Conservation (phyloP, 2,113 vertebrate genomes). For the Neolamprologus variostigma region DNA sequence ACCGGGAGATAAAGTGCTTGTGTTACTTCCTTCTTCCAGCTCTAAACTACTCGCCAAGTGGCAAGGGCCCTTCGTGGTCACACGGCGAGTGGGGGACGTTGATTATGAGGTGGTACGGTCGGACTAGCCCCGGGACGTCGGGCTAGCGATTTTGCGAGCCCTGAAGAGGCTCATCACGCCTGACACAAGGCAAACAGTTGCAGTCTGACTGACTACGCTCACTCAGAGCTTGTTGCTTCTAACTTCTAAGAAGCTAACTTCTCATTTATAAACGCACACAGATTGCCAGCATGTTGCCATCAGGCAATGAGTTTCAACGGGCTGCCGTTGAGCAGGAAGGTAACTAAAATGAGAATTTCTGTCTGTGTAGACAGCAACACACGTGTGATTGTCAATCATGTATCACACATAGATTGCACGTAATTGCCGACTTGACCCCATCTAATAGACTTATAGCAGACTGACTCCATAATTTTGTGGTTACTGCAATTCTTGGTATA, state of each 20-base stretch:
- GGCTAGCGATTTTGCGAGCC: background rate
- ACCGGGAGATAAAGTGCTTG: too few relatives aligned
- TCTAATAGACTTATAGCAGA: background rate
- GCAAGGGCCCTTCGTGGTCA: too few relatives aligned
- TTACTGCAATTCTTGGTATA: background rate
- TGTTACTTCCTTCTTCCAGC: too few relatives aligned
- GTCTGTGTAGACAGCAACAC: background rate
- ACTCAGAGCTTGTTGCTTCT: background rate
- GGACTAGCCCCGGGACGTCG: background rate
- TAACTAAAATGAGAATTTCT: background rate
- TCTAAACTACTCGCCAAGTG: too few relatives aligned
- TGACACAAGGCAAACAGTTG: background rate
- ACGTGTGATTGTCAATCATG: background rate
- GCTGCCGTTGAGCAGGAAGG: background rate
- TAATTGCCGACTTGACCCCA: background rate
- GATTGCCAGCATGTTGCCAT: background rate
- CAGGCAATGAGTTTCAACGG: background rate
- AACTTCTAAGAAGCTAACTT: background rate
- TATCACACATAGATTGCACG: background rate
- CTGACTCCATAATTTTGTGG: background rate
- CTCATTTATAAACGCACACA: background rate
- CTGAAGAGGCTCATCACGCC: background rate
- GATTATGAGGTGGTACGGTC: too few relatives aligned
- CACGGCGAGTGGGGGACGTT: too few relatives aligned
- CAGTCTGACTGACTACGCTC: background rate